Conservation (phyloP, 1,140 invertebrate genomes). For the Ceratina japonica region DNA sequence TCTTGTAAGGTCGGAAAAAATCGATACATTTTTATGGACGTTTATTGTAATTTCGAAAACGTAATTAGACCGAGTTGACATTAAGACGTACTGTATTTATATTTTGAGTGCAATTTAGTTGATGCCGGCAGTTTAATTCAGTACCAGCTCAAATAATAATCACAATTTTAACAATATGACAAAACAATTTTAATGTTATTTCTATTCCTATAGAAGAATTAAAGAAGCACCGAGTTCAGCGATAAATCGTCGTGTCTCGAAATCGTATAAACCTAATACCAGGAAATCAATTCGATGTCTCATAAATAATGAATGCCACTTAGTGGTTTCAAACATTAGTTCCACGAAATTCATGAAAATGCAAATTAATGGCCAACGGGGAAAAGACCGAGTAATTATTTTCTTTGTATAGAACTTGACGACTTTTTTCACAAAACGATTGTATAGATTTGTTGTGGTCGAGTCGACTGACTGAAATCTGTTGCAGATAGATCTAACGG, state of each 20-base stretch:
- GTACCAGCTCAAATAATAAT: too few relatives aligned
- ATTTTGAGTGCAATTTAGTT: neutral
- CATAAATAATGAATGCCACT: neutral
- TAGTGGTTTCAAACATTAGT: neutral
- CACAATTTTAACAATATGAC: too few relatives aligned
- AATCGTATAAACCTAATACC: neutral
- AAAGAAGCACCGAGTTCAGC: too few relatives aligned
- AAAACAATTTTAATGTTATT: too few relatives aligned
- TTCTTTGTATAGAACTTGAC: neutral
- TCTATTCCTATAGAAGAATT: too few relatives aligned
- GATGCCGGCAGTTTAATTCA: too few relatives aligned
- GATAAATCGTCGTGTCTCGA: neutral
- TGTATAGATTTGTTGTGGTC: neutral
- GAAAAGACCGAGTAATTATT: neutral
- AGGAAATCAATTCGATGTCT: neutral
- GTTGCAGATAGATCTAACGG: neutral
- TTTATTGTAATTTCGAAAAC: too few relatives aligned
- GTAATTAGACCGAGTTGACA: too few relatives aligned
- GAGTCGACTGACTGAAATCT: neutral
- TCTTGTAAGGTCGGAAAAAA: too few relatives aligned
- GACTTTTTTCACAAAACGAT: too few relatives aligned
- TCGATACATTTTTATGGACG: too few relatives aligned
- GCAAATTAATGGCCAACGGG: neutral
- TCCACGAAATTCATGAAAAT: neutral
- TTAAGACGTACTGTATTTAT: too few relatives aligned